A percentile compares a stretch with the other conserved stretches of the same genome.
These are phyloP conservation scores for Lepeophtheirus nordmannii DNA, from an alignment of 2,888 invertebrate genomes.

Conservation along the genomic window DNA sequence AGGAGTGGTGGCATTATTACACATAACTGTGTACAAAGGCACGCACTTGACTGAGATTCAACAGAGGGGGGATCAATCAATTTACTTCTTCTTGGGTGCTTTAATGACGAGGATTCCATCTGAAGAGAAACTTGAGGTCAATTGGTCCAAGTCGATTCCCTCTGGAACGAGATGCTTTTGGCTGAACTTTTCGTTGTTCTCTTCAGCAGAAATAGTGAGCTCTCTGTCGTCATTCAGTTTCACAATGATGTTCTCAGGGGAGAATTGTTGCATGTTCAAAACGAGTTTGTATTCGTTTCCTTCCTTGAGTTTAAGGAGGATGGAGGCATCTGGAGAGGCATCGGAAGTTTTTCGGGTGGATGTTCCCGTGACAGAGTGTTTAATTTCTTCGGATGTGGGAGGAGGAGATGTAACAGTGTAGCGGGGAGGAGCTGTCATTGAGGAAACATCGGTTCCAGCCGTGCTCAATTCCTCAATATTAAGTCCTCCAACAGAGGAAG, in stretches of 20 bases:
- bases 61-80: background rate
- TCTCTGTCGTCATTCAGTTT: constrained; percentile 22
- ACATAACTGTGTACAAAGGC: no score
- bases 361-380: constrained; percentile 10
- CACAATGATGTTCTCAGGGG: constrained; percentile 23
- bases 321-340: constrained; percentile 12
- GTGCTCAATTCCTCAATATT: constrained; percentile 23
- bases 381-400: constrained; percentile 11
- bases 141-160: constrained; percentile 20
- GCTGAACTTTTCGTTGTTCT: constrained; percentile 20
- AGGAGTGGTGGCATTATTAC: no score
- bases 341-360: background rate
- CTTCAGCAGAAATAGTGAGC: constrained; percentile 14
- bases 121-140: constrained; percentile 22
- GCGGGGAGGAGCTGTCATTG: background rate
- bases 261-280: constrained; percentile 23
- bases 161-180: constrained; percentile 20
- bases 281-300: constrained; percentile 25
- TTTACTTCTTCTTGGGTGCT: constrained; percentile 21
- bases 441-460: background rate
- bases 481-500: background rate
- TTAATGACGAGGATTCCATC: constrained; percentile 24
- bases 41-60: constrained; percentile 4
- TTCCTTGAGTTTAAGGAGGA: constrained; percentile 23
- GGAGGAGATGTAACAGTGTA: constrained; percentile 25